phyloP scores from a whole-genome alignment of 2,888 invertebrate species.

The Atrina japonica region DNA sequence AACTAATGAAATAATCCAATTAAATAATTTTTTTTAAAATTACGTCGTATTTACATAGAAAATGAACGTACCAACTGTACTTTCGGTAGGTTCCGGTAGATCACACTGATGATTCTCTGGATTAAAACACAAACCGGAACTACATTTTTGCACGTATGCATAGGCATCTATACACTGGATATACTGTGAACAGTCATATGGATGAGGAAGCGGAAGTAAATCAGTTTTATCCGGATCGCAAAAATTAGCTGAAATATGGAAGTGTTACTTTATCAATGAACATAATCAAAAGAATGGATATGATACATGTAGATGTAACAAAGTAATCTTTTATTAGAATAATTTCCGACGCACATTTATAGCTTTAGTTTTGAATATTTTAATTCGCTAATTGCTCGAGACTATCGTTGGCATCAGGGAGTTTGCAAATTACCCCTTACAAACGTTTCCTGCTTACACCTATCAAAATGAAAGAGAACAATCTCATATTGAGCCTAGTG shows the following conservation, averaged over 20 bases:
- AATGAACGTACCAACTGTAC: no score
- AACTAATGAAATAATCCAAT: no score
- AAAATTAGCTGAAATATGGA: conserved; percentile 47
- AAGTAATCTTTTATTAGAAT: background rate
- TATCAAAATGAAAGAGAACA: no score
- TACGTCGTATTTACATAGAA: no score
- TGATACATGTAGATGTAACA: no score
- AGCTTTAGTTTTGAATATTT: conserved; percentile 1
- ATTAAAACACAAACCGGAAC: conserved; percentile 50
- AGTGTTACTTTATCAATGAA: conserved; percentile 2
- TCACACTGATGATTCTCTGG: conserved; percentile 50
- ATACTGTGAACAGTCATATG: conserved; percentile 55
- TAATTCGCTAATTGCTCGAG: no score
- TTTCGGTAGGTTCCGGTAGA: conserved; percentile 33
- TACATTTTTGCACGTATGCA: conserved; percentile 53
- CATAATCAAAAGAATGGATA: no score
- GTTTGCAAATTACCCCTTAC: no score
- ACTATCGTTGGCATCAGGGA: no score
- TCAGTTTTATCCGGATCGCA: conserved; percentile 30
- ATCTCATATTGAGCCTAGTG: no score
- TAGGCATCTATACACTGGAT: conserved; percentile 50
- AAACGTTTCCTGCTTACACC: no score
- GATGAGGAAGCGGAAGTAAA: conserved; percentile 48
- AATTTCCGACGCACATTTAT: background rate
- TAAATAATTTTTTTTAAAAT: no score